Evolutionary conservation across 2,113 vertebrate species (phyloP).

Genomic region (Hippocampus comes): DNA sequence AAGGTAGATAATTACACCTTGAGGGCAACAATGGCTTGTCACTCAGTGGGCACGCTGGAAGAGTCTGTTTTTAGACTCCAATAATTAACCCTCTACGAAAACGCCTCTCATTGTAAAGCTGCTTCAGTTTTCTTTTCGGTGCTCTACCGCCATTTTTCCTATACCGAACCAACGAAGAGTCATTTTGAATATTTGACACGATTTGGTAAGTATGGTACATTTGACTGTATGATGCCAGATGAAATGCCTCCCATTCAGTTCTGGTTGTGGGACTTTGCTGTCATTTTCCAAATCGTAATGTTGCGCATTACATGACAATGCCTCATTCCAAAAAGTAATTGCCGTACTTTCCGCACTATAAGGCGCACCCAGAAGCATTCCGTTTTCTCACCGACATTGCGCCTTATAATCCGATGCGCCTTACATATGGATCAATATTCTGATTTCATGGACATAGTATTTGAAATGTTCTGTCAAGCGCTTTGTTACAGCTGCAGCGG

Average conservation of each 20-base stretch:
- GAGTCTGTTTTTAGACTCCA: neutral
- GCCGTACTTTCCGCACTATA: no score
- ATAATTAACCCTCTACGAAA: neutral
- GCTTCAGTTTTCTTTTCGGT: neutral
- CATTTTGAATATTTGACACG: neutral
- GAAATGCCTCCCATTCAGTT: neutral
- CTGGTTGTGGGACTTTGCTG: no score
- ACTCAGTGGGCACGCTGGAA: neutral
- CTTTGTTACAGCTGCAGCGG: no score
- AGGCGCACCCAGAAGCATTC: no score
- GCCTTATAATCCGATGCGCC: no score
- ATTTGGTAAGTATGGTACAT: neutral
- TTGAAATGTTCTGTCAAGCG: no score
- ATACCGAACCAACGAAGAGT: neutral
- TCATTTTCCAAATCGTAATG: no score
- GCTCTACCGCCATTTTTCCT: neutral
- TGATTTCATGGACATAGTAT: no score
- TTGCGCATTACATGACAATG: neutral
- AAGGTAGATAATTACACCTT: slow-evolving; percentile 4
- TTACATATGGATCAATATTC: no score
- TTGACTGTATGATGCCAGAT: neutral
- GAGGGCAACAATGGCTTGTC: neutral
- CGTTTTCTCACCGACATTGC: no score
- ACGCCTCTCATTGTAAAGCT: neutral
- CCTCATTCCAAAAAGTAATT: no score